Conservation (phyloP, 1,140 invertebrate genomes). For the Drusus annulatus region DNA sequence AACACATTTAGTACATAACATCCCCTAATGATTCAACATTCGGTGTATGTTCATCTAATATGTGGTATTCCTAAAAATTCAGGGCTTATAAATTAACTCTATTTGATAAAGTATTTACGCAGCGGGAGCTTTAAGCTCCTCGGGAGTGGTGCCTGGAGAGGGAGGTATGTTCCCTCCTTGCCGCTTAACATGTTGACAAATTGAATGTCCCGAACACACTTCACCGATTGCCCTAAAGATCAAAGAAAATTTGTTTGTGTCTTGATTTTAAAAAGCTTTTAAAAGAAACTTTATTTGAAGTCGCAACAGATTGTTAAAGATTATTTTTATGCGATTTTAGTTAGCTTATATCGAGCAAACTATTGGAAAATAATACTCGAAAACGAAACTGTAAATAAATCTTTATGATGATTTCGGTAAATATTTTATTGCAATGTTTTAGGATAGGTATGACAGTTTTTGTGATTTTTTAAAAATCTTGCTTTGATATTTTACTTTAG, state of each 20-base stretch:
- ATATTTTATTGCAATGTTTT: no score
- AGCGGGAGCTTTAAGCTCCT: background rate
- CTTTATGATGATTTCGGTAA: no score
- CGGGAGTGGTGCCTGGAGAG: background rate
- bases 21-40: background rate
- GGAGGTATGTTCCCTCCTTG: background rate
- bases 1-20: no score
- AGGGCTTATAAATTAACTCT: background rate
- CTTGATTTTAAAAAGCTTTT: background rate
- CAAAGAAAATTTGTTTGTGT: background rate
- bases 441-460: no score
- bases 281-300: background rate
- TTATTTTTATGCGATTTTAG: no score
- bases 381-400: no score
- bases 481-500: no score
- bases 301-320: background rate
- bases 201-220: constrained; percentile 26
- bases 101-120: background rate
- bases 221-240: constrained; percentile 1
- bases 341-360: no score
- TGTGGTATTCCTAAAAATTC: background rate
- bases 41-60: background rate
- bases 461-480: no score
- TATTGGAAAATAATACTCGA: no score
- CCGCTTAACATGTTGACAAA: constrained; percentile 5